Evolutionary conservation across 2,888 invertebrate species (phyloP).

Genomic region (Acronicta psi): DNA sequence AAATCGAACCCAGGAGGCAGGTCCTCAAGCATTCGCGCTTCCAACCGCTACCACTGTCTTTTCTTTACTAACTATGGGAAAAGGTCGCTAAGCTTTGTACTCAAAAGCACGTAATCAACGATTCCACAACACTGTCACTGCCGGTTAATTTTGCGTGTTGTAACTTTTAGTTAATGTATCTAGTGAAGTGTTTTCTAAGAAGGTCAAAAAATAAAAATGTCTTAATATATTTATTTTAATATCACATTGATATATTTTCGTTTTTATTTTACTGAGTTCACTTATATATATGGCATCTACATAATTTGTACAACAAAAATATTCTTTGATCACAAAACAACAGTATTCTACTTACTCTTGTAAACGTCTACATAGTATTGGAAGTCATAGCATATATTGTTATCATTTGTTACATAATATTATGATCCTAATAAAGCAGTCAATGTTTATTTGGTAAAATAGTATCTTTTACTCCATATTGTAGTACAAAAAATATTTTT

Average conservation of each 20-base stretch:
- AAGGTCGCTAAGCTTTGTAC: too few relatives aligned
- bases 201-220: slow-evolving; percentile 34
- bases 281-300: slow-evolving; percentile 53
- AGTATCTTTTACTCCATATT: slow-evolving; percentile 3
- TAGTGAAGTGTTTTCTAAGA: background rate
- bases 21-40: too few relatives aligned
- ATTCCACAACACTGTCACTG: too few relatives aligned
- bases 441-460: slow-evolving; percentile 32
- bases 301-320: slow-evolving; percentile 55
- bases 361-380: slow-evolving; percentile 15
- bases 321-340: slow-evolving; percentile 54
- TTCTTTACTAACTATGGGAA: too few relatives aligned
- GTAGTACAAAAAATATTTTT: slow-evolving; percentile 1
- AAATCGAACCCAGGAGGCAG: too few relatives aligned
- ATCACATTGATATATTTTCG: slow-evolving; percentile 61
- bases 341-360: slow-evolving; percentile 22
- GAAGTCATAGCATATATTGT: slow-evolving; percentile 11
- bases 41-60: too few relatives aligned
- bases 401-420: slow-evolving; percentile 3
- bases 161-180: too few relatives aligned
- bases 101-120: too few relatives aligned
- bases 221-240: slow-evolving; percentile 48
- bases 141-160: too few relatives aligned
- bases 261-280: slow-evolving; percentile 47
- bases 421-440: slow-evolving; percentile 21